Evolutionary conservation across 2,797 vertebrate genomes (phyloP), one percentile per base, ranked within the genome.

Genomic region (Macrochelys suwanniensis): DNA sequence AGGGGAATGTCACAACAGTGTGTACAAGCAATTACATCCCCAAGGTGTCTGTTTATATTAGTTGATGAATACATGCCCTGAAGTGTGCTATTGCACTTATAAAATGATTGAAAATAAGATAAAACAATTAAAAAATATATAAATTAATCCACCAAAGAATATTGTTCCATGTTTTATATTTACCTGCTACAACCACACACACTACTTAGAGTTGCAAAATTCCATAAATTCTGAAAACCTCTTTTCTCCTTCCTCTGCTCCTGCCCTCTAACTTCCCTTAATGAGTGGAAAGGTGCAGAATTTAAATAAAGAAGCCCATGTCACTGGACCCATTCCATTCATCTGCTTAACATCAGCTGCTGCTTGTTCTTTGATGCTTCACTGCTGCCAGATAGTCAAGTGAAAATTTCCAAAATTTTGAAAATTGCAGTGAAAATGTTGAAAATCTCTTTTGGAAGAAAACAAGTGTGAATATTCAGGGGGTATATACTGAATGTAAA

Each of bases 281-380:
- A 71, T 86, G 84, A 79, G n/a, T 42, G n/a, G 54, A 37, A 2
- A 89, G n/a, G 15, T 80, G 28, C 61, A 93, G 56, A 81, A 92
- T 88, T 80, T 45, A 89, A 2, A 94, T 83, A 81, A 83, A 13
- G 15, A 56, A 42, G 28, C 25, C 6, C n/a, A 7, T 3, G 1
- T 53, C 68, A 8, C 7, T 9, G 53, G 49, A 84, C 79, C 88
- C 4, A 42, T 61, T 93, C 37, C n/a, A 71, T 23, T 42, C 19
- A 42, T 42, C n/a, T 71, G 10, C n/a, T 42, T 37, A 68, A 21
- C n/a, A 68, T 68, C 50, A 65, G n/a, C 53, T 0, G 1, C 23
- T 80, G 50, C 50, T 37, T 93, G 88, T 95, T 94, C 37, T 71
- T 71, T 71, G n/a, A 45, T 76, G 83, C 85, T 93, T 93, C 17